Evolutionary conservation across 2,888 invertebrate species (phyloP), one percentile per base, ranked within the genome.

Genomic region (Amiota communis): DNA sequence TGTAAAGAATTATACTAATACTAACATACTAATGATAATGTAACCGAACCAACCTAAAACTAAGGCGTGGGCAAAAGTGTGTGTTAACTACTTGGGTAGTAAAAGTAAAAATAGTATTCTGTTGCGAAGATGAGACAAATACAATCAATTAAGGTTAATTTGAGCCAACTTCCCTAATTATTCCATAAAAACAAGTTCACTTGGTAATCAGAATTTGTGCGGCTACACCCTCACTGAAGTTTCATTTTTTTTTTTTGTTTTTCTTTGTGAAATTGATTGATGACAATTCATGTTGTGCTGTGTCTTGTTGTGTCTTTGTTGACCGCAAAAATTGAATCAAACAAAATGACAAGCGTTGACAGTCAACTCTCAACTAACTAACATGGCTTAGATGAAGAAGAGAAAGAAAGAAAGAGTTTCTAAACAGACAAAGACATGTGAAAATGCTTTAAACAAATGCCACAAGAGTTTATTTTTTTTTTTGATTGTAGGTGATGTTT

Each of bases 91-190:
- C 4, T 6, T 36, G 8, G 6, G 6, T 36, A 36, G 36, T 36
- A 36, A 36, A 36, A 36, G 36, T 36, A 1, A 6, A 36, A 36
- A 36, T 4, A 6, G 36, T 0, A 36, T 36, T 36, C 36, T 36
- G 36, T 23, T 23, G 23, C 23, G 6, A 36, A 6, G 8, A 36
- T 36, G 36, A 79, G 84, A 80, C 83, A 84, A 85, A 82, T 81
- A 84, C 84, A 83, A 85, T 83, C 84, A 82, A 83, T 83, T 85
- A 84, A 82, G 83, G 83, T 83, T 83, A 83, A 83, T 83, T 84
- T 79, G 78, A 74, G 76, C 77, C 86, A 81, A 83, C 83, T 83
- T 83, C 86, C 83, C 83, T 82, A 83, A 83, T 83, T 82, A 85
- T 82, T 76, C 73, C 8, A 2, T 36, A 36, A 36, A 36, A 36